phyloP scores from a whole-genome alignment of 2,797 vertebrate species.

The Sebastes matsubarae region DNA sequence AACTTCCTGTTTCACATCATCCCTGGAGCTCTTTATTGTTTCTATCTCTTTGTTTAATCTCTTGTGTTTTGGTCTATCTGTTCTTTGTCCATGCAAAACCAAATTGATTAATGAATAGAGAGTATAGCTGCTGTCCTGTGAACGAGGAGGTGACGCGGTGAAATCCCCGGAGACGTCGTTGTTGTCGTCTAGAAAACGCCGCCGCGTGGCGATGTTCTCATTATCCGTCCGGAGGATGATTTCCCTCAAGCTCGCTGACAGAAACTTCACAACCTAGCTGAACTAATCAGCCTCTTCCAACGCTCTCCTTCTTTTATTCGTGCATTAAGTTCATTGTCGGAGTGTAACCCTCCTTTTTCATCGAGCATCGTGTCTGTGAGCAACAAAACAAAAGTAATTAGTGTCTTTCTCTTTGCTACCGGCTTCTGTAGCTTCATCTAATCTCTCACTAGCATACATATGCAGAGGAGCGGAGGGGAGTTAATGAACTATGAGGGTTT shows the following conservation, averaged over 20 bases:
- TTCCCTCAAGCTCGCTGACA: constrained; percentile 28
- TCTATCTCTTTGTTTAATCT: too few species aligned
- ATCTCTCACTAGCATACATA: constrained; percentile 37
- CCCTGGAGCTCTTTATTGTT: too few species aligned
- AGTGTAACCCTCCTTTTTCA: constrained; percentile 29
- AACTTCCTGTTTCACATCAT: too few species aligned
- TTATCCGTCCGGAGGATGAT: constrained; percentile 36
- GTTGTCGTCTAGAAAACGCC: constrained; percentile 41
- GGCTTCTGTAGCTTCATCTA: constrained; percentile 52
- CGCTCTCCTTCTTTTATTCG: constrained; percentile 31
- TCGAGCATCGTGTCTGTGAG: constrained; percentile 47
- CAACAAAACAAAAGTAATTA: constrained; percentile 70
- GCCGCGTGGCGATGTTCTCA: constrained; percentile 24
- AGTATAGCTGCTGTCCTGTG: neutral
- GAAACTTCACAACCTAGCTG: constrained; percentile 45
- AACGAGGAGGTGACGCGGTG: neutral
- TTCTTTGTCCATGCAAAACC: too few species aligned
- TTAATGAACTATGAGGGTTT: constrained; percentile 56
- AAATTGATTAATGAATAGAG: neutral
- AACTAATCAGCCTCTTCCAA: constrained; percentile 58
- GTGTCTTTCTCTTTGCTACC: constrained; percentile 44
- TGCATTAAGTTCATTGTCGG: constrained; percentile 44
- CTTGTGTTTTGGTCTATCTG: too few species aligned
- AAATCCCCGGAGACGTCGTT: constrained; percentile 24
- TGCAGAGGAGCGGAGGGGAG: constrained; percentile 41